Conservation (phyloP, 2,797 vertebrate genomes). For the Poliocrania exsul region DNA sequence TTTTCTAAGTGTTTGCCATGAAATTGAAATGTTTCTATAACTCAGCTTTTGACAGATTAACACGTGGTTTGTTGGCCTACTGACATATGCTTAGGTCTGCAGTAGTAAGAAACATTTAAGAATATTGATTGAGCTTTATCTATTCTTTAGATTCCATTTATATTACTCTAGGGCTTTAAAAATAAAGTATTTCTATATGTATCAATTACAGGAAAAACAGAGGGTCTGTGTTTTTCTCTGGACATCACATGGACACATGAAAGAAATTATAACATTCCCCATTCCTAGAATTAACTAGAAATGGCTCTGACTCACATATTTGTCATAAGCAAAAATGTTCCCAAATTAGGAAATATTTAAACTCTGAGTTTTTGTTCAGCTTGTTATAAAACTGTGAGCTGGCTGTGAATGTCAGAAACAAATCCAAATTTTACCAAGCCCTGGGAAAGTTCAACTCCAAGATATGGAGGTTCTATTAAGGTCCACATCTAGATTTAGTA, state of each 20-base stretch:
- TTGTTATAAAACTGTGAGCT: slow-evolving; percentile 25
- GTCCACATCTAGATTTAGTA: background rate
- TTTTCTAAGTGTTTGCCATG: background rate
- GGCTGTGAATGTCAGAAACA: background rate
- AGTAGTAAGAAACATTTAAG: background rate
- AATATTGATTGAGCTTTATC: slow-evolving; percentile 7
- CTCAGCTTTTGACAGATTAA: background rate
- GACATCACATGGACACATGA: background rate
- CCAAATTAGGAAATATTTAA: slow-evolving; percentile 46
- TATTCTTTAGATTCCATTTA: background rate
- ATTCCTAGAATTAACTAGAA: slow-evolving; percentile 37
- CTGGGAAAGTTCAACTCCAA: background rate
- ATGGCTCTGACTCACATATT: slow-evolving; percentile 41
- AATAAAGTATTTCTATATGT: background rate
- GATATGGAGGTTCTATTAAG: background rate
- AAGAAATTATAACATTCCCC: slow-evolving; percentile 19
- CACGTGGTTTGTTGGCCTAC: background rate
- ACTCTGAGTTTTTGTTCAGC: background rate
- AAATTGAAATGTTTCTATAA: background rate
- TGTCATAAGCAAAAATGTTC: slow-evolving; percentile 16
- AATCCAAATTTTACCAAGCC: slow-evolving; percentile 10
- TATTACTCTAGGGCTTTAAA: background rate
- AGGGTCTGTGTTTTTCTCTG: background rate
- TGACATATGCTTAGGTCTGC: slow-evolving; percentile 9
- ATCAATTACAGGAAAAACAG: slow-evolving; percentile 3